A percentile compares a stretch with the other conserved stretches of the same genome.
Evolutionary conservation across 2,113 vertebrate genomes (phyloP).

Genomic region (Pelvicachromis taeniatus): DNA sequence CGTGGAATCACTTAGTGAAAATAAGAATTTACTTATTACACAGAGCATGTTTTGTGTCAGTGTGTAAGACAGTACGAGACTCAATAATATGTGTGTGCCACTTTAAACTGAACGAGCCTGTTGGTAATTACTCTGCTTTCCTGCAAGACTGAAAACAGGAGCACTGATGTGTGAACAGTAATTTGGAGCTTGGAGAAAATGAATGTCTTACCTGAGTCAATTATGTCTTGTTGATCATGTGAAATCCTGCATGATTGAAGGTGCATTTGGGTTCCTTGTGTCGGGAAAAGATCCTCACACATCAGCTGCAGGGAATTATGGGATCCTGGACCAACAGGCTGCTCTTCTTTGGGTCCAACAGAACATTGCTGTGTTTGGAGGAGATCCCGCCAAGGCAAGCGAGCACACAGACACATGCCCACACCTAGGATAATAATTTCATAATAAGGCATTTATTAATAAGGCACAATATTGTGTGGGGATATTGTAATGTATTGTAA

Average conservation of each 20-base stretch:
- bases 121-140: background rate
- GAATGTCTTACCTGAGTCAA: conserved; percentile 7
- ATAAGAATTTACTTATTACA: background rate
- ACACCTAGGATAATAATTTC: background rate
- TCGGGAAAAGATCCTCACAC: conserved; percentile 64
- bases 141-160: background rate
- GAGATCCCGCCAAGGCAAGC: conserved; percentile 70
- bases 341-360: conserved; percentile 72
- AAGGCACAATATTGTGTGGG: background rate
- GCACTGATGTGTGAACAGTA: background rate
- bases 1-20: background rate
- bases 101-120: background rate
- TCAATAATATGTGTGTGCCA: background rate
- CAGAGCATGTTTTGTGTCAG: background rate
- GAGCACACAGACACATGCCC: background rate
- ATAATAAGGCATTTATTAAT: background rate
- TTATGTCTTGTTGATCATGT: conserved; percentile 28
- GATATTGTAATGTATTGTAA: background rate
- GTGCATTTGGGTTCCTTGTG: conserved; percentile 78
- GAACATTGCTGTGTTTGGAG: conserved; percentile 73
- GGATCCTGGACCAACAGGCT: conserved; percentile 77
- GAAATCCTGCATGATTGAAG: conserved; percentile 43
- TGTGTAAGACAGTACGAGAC: background rate
- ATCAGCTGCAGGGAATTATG: conserved; percentile 72
- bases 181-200: conserved; percentile 28